Percentiles rank a stretch among this genome's conserved stretches.
phyloP scores from a whole-genome alignment of 2,797 vertebrate species.

The Vireo griseus region DNA sequence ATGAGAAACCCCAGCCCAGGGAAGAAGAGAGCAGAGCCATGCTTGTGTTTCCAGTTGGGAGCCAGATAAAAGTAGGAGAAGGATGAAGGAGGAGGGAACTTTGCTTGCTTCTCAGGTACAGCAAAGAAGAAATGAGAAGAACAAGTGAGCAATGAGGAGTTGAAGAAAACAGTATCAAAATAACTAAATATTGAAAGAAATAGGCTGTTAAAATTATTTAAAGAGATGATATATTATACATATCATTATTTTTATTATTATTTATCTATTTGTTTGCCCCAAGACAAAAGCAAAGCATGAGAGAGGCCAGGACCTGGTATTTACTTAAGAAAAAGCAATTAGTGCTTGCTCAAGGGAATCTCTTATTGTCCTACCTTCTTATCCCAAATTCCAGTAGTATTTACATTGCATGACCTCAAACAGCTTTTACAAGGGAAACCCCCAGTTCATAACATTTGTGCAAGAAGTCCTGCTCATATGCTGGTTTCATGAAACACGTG shows the following conservation, averaged over 20 bases:
- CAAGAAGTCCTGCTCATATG: not conserved
- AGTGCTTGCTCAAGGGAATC: not conserved
- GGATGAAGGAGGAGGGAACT: not conserved
- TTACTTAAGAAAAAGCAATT: not conserved
- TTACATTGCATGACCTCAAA: not conserved
- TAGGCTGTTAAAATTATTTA: not conserved
- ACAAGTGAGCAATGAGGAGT: not conserved
- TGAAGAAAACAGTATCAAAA: not conserved
- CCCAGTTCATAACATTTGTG: not conserved
- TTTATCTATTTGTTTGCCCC: not conserved
- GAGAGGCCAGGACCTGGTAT: not conserved
- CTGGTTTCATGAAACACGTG: not conserved
- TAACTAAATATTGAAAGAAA: not conserved
- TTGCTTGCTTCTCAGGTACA: not conserved
- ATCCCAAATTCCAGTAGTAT: not conserved
- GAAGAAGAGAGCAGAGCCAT: not conserved
- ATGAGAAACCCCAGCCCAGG: not conserved
- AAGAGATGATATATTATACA: not conserved
- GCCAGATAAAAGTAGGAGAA: not conserved
- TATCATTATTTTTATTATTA: not conserved
- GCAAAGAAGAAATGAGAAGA: not conserved
- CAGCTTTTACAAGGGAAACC: not conserved
- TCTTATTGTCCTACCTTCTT: not conserved
- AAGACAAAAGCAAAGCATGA: not conserved
- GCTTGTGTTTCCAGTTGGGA: not conserved